A percentile compares a stretch with the other conserved stretches of the same genome.
These are phyloP conservation scores for Acropternis orthonyx DNA, from an alignment of 2,797 vertebrate species.

Conservation along the genomic window DNA sequence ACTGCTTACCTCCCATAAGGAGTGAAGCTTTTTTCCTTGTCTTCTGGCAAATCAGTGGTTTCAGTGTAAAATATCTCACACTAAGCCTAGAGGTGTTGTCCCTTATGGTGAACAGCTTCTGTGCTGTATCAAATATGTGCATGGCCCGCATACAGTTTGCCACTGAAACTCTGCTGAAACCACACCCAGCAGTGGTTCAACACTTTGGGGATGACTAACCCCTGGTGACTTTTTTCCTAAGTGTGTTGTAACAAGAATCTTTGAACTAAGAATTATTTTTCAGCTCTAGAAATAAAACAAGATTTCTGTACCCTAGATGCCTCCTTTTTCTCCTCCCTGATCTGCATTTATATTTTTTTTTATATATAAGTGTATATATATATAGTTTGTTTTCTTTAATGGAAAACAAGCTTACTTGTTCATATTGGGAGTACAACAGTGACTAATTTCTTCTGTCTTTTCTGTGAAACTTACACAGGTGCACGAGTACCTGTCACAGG, in stretches of 20 bases:
- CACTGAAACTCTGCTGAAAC: not conserved
- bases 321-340: not conserved
- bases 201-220: not conserved
- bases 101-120: not conserved
- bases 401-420: not conserved
- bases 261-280: not conserved
- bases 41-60: not conserved
- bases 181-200: not conserved
- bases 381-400: not conserved
- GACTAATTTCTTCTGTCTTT: not conserved
- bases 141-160: not conserved
- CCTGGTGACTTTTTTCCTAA: not conserved
- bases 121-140: accelerated
- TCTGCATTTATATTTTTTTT: not conserved
- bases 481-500: not conserved
- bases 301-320: not conserved
- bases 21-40: not conserved
- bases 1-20: not conserved
- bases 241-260: not conserved
- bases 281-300: not conserved
- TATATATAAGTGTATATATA: not conserved
- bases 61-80: not conserved
- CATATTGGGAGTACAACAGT: not conserved
- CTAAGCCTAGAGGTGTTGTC: not conserved
- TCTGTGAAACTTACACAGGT: too few species aligned